These are phyloP conservation scores for Arctia plantaginis DNA, from an alignment of 2,888 invertebrate genomes.

Conservation along the genomic window DNA sequence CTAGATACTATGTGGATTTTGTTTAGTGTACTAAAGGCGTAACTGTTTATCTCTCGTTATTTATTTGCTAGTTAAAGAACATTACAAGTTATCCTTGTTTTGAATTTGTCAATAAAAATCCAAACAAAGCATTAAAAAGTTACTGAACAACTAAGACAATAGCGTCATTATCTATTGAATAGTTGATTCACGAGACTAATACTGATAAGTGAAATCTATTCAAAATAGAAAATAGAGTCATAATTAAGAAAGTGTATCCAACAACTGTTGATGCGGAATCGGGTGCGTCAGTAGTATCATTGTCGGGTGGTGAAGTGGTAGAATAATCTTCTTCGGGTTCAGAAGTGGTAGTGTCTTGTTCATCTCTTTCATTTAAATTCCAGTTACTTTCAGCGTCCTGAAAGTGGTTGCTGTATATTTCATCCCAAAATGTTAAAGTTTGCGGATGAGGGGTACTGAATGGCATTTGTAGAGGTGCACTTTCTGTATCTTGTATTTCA, in stretches of 20 bases:
- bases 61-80: background rate
- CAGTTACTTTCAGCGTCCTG: constrained; percentile 71
- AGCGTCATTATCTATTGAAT: constrained; percentile 50
- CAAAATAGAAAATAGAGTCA: constrained; percentile 64
- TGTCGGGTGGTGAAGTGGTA: constrained; percentile 24
- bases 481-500: constrained; percentile 53
- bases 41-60: background rate
- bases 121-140: constrained; percentile 32
- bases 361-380: constrained; percentile 57
- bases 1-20: background rate
- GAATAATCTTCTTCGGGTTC: background rate
- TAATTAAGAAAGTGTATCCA: constrained; percentile 70
- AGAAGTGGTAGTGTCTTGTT: constrained; percentile 44
- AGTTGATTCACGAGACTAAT: constrained; percentile 61
- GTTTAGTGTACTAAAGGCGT: background rate
- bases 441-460: constrained; percentile 63
- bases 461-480: constrained; percentile 57
- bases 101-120: constrained; percentile 51
- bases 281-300: constrained; percentile 30
- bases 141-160: constrained; percentile 34
- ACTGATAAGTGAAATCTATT: constrained; percentile 62
- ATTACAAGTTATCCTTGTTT: constrained; percentile 28
- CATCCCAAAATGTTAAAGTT: constrained; percentile 69
- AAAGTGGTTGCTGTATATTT: constrained; percentile 68
- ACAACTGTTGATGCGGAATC: constrained; percentile 68